Percentiles rank a stretch among this genome's conserved stretches.
Conservation (phyloP, 2,797 vertebrate species). For the Botia kubotai region DNA sequence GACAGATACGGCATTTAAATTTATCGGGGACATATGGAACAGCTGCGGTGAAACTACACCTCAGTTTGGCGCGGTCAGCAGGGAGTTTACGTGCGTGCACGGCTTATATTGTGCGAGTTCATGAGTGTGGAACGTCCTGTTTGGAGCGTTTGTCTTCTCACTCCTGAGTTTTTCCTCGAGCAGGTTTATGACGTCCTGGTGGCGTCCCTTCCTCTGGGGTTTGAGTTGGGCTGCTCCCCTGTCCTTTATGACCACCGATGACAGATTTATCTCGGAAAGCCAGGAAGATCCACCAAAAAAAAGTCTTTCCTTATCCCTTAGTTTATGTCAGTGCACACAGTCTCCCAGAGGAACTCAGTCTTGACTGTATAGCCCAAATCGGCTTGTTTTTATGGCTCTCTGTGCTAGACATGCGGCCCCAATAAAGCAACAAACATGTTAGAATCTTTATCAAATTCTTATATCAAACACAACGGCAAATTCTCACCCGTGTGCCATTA, state of each 20-base stretch:
- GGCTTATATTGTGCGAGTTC: constrained; percentile 50
- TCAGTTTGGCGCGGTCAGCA: constrained; percentile 18
- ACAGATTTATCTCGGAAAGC: constrained; percentile 51
- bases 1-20: not conserved
- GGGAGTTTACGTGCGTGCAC: constrained; percentile 19
- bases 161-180: constrained; percentile 50
- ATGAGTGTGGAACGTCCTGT: constrained; percentile 58
- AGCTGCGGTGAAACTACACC: constrained; percentile 35
- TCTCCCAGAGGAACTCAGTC: constrained; percentile 11
- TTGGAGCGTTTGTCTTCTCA: constrained; percentile 53
- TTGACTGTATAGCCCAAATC: constrained; percentile 18
- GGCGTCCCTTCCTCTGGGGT: constrained; percentile 46
- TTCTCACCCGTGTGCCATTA: not conserved
- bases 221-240: constrained; percentile 42
- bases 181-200: constrained; percentile 58
- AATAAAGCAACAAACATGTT: constrained; percentile 28
- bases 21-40: constrained; percentile 31
- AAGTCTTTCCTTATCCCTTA: constrained; percentile 30
- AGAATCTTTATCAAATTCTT: constrained; percentile 35
- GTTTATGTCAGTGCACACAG: constrained; percentile 20
- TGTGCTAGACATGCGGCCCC: constrained; percentile 1
- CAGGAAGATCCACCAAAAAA: constrained; percentile 43
- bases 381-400: constrained; percentile 18
- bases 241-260: constrained; percentile 45
- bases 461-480: constrained; percentile 9